These are phyloP conservation scores for Uloborus diversus DNA, from an alignment of 1,140 invertebrate genomes.

Conservation along the genomic window DNA sequence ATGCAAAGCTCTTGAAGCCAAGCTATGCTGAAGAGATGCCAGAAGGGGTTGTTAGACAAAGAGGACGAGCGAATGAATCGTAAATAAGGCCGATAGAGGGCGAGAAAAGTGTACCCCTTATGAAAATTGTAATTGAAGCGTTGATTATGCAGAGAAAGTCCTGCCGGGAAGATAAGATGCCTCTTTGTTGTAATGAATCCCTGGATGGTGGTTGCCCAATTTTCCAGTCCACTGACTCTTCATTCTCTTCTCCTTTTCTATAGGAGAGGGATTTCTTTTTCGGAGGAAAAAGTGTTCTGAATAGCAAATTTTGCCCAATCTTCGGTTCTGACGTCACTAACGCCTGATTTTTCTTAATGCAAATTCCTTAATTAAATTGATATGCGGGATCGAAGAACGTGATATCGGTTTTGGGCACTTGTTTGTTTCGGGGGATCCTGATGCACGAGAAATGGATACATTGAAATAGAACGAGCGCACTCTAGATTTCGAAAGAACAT, in stretches of 20 bases:
- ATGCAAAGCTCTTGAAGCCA: not conserved
- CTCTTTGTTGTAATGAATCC: slow-evolving; percentile 43
- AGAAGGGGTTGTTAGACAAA: slow-evolving; percentile 46
- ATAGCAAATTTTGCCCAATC: not conserved
- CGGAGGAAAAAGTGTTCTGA: slow-evolving; percentile 1
- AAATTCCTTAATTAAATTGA: slow-evolving; percentile 44
- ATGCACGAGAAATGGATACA: too few relatives aligned
- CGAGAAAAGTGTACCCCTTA: slow-evolving; percentile 39
- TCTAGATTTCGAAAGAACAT: too few relatives aligned
- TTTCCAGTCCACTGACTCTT: slow-evolving; percentile 35
- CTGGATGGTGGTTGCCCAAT: slow-evolving; percentile 38
- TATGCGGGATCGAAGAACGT: not conserved
- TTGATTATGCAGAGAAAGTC: slow-evolving; percentile 39
- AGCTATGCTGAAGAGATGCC: slow-evolving; percentile 7
- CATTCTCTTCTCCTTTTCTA: slow-evolving; percentile 10
- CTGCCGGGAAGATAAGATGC: slow-evolving; percentile 31
- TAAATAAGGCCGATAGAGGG: slow-evolving; percentile 52
- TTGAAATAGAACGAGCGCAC: too few relatives aligned
- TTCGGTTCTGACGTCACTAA: not conserved
- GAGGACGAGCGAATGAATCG: slow-evolving; percentile 46
- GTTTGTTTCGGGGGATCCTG: too few relatives aligned
- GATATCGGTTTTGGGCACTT: too few relatives aligned
- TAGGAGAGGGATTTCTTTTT: not conserved
- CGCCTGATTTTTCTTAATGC: not conserved
- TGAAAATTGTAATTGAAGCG: slow-evolving; percentile 56